phyloP scores from a whole-genome alignment of 2,797 vertebrate genomes.

The Strix occidentalis region DNA sequence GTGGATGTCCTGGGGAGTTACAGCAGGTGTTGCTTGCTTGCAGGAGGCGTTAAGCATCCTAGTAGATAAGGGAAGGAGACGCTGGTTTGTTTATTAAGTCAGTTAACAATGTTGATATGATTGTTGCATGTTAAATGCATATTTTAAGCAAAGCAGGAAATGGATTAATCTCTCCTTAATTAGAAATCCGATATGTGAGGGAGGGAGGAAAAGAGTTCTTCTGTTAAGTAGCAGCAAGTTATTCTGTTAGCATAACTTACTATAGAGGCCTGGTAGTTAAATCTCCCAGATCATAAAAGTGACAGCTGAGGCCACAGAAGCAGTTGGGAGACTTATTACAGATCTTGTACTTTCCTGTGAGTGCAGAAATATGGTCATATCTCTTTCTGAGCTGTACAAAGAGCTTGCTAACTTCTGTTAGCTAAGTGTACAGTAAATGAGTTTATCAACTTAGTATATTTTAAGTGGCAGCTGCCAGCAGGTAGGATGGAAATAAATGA shows the following conservation, averaged over 20 bases:
- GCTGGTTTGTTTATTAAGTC: neutral
- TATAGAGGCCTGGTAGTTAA: neutral
- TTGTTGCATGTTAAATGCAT: neutral
- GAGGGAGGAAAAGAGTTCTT: neutral
- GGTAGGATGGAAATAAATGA: neutral
- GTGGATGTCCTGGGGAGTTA: neutral
- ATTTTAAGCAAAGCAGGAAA: slow-evolving; percentile 7
- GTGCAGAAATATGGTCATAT: neutral
- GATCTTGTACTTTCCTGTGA: neutral
- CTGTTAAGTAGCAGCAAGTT: neutral
- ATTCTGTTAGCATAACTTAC: neutral
- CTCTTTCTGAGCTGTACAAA: slow-evolving; percentile 13
- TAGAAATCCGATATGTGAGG: slow-evolving; percentile 7
- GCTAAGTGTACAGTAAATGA: slow-evolving; percentile 21
- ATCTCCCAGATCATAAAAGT: neutral
- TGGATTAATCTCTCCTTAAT: slow-evolving; percentile 62
- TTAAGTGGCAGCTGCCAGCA: slow-evolving; percentile 12
- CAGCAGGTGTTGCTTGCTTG: neutral
- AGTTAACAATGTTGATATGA: neutral
- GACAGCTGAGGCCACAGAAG: neutral
- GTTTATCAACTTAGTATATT: neutral
- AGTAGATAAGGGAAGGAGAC: neutral
- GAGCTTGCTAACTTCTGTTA: slow-evolving; percentile 3
- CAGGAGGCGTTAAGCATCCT: neutral
- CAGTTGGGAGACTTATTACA: neutral